phyloP scores from a whole-genome alignment of 2,888 invertebrate species.

The Diploptera punctata region DNA sequence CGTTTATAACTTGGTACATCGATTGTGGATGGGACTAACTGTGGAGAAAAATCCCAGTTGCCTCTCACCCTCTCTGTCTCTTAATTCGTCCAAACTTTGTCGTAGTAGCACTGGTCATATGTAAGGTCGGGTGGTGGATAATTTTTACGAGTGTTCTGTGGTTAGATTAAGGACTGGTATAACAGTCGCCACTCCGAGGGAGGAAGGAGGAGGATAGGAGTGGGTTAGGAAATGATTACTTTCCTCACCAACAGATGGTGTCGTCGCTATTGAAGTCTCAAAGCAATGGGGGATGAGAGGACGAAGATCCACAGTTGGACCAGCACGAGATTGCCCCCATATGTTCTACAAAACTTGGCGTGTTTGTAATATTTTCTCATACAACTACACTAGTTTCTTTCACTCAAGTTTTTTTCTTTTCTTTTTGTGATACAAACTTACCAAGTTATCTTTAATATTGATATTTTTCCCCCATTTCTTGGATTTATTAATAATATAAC shows the following conservation, averaged over 20 bases:
- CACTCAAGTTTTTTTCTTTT: background rate
- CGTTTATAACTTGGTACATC: no score
- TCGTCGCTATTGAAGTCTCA: constrained; percentile 36
- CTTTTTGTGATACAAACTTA: no score
- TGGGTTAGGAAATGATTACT: constrained; percentile 38
- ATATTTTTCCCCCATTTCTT: no score
- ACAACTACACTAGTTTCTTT: no score
- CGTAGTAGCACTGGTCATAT: background rate
- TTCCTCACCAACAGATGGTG: constrained; percentile 40
- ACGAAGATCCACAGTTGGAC: background rate
- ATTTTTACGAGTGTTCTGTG: constrained; percentile 37
- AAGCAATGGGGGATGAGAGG: background rate
- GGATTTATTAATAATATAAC: no score
- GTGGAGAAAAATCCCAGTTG: no score
- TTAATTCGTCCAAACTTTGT: background rate
- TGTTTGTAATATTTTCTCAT: background rate
- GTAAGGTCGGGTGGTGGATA: constrained; percentile 23
- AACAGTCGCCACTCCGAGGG: background rate
- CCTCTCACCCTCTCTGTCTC: background rate
- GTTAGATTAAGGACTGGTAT: constrained; percentile 34
- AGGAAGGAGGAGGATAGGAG: constrained; percentile 8
- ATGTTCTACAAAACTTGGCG: background rate
- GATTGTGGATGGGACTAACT: no score
- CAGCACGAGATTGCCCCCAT: constrained; percentile 17
- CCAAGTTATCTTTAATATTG: no score